Percentiles rank a stretch among this genome's conserved stretches.
Evolutionary conservation across 1,140 invertebrate species (phyloP).

Genomic region (Sinonovacula constricta): DNA sequence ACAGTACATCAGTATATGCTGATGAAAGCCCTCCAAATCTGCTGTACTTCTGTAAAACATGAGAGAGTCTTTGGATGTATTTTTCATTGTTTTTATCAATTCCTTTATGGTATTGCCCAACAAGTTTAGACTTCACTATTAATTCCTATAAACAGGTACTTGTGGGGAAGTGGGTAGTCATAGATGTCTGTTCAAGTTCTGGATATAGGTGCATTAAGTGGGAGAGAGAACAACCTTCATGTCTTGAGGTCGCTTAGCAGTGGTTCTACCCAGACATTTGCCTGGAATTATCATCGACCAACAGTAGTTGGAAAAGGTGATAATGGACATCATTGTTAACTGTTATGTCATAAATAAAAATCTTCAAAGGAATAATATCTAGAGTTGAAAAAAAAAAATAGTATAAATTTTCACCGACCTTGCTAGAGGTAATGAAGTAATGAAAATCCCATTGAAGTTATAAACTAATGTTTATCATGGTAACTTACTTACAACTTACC

Average conservation of each 20-base stretch:
- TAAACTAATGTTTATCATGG: background rate
- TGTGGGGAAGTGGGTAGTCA: background rate
- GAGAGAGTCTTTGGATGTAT: no score
- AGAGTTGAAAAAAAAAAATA: no score
- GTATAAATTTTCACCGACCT: background rate
- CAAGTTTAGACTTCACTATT: background rate
- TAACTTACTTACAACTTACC: background rate
- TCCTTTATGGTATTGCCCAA: background rate
- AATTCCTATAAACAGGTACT: background rate
- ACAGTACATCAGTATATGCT: slow-evolving; percentile 24
- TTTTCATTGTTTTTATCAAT: background rate
- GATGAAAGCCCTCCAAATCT: slow-evolving; percentile 20
- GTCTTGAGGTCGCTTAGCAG: no score
- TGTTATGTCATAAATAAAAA: no score
- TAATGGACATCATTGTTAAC: no score
- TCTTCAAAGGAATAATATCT: no score
- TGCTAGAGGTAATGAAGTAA: background rate
- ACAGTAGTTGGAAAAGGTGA: no score
- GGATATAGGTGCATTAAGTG: background rate
- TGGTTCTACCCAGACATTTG: no score
- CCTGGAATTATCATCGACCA: no score
- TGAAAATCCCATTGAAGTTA: background rate
- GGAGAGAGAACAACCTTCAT: background rate
- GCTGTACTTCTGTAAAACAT: slow-evolving; percentile 22
- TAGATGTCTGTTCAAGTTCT: background rate